Conservation (phyloP, 2,113 vertebrate species). For the Trichechus manatus region DNA sequence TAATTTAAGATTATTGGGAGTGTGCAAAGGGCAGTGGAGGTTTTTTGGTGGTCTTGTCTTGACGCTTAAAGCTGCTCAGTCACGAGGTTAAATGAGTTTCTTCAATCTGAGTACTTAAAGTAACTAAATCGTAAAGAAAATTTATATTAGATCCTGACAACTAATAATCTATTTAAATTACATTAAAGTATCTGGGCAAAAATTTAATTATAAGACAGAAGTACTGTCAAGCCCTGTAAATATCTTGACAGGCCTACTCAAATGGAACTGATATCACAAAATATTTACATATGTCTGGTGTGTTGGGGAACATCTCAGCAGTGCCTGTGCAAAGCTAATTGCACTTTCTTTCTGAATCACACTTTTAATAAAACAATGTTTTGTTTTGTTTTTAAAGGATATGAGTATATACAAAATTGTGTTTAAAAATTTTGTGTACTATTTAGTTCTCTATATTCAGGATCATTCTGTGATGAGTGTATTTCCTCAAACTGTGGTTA, state of each 20-base stretch:
- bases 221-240: constrained; percentile 88
- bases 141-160: constrained; percentile 90
- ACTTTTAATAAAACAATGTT: constrained; percentile 59
- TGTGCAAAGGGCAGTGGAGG: constrained; percentile 84
- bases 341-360: constrained; percentile 75
- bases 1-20: constrained; percentile 87
- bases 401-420: constrained; percentile 51
- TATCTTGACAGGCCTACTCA: constrained; percentile 88
- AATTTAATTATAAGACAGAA: constrained; percentile 90
- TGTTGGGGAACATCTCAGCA: constrained; percentile 74
- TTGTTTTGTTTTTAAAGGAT: neutral
- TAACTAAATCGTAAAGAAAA: constrained; percentile 91
- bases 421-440: constrained; percentile 71
- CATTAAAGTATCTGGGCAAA: constrained; percentile 90
- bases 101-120: constrained; percentile 89
- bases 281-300: constrained; percentile 87
- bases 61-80: constrained; percentile 84
- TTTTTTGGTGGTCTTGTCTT: constrained; percentile 87
- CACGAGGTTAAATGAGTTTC: constrained; percentile 90
- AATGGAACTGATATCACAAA: constrained; percentile 83
- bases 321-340: constrained; percentile 72
- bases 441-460: constrained; percentile 30
- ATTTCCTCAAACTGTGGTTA: constrained; percentile 64
- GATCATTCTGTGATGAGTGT: constrained; percentile 43
- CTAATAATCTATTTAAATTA: constrained; percentile 92